phyloP scores from a whole-genome alignment of 2,797 vertebrate species.

The Eptatretus atami region DNA sequence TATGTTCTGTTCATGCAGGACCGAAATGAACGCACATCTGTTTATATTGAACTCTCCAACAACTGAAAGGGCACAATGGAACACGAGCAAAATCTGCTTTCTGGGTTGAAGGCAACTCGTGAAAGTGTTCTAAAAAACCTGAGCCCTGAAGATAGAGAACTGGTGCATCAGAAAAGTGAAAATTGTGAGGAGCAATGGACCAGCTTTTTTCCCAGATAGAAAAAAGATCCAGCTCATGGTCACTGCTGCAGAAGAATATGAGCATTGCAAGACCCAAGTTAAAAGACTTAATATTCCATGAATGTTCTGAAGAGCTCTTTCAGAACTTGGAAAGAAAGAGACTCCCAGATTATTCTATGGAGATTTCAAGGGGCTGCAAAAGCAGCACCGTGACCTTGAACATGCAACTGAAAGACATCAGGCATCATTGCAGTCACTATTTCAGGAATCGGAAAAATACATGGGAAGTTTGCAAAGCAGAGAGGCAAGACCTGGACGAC shows the following conservation, averaged over 20 bases:
- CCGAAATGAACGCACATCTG: constrained; percentile 62
- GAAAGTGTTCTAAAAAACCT: constrained; percentile 45
- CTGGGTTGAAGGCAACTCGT: constrained; percentile 52
- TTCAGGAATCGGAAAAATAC: constrained; percentile 41
- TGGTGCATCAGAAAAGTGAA: constrained; percentile 57
- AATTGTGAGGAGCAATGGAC: constrained; percentile 66
- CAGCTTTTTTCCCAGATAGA: constrained; percentile 51
- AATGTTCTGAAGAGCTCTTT: constrained; percentile 38
- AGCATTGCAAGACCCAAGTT: constrained; percentile 31
- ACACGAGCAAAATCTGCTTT: constrained; percentile 38
- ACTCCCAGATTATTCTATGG: constrained; percentile 29
- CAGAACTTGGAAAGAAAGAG: constrained; percentile 48
- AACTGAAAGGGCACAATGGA: constrained; percentile 34
- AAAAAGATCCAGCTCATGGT: constrained; percentile 46
- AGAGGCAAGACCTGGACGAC: constrained; percentile 49
- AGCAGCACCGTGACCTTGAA: constrained; percentile 59
- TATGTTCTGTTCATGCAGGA: constrained; percentile 17
- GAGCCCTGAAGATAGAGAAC: constrained; percentile 53
- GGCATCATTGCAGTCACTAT: constrained; percentile 34
- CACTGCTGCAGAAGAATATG: constrained; percentile 42
- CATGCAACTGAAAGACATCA: constrained; percentile 58
- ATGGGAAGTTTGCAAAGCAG: constrained; percentile 38
- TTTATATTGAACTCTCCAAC: constrained; percentile 54
- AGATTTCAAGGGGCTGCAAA: constrained; percentile 51
- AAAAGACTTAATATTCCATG: constrained; percentile 48